Conservation (phyloP, 2,113 vertebrate genomes). For the Elgaria multicarinata region DNA sequence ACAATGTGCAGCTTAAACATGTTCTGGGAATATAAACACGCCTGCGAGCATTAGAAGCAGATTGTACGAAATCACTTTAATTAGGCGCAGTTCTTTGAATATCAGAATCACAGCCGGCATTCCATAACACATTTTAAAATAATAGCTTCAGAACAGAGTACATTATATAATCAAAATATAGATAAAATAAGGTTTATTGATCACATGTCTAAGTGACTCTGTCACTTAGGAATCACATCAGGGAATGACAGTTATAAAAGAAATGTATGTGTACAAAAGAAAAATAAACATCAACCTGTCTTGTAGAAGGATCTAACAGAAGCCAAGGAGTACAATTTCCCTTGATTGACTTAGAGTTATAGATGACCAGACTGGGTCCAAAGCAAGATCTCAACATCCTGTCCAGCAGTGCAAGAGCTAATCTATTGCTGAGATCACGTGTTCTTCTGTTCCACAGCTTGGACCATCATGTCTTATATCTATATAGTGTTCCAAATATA, state of each 20-base stretch:
- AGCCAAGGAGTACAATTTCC: not conserved
- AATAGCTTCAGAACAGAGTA: not conserved
- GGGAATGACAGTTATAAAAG: not conserved
- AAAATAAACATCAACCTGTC: not conserved
- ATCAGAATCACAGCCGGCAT: not conserved
- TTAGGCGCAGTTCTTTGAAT: not conserved
- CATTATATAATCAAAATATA: not conserved
- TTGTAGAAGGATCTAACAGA: not conserved
- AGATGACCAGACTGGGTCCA: not conserved
- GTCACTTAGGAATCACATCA: not conserved
- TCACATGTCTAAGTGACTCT: not conserved
- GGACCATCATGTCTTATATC: not conserved
- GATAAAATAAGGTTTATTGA: not conserved
- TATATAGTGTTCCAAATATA: not conserved
- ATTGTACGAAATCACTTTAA: conserved; percentile 1
- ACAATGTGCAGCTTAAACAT: not conserved
- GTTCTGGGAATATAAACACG: not conserved
- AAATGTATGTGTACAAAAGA: not conserved
- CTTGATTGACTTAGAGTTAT: not conserved
- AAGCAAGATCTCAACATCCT: not conserved
- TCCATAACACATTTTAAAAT: not conserved
- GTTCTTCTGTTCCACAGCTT: not conserved
- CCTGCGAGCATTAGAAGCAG: not conserved
- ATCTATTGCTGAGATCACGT: not conserved
- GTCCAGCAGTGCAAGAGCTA: not conserved